Evolutionary conservation across 1,140 invertebrate genomes (phyloP).

Genomic region (Drosophila santomea): DNA sequence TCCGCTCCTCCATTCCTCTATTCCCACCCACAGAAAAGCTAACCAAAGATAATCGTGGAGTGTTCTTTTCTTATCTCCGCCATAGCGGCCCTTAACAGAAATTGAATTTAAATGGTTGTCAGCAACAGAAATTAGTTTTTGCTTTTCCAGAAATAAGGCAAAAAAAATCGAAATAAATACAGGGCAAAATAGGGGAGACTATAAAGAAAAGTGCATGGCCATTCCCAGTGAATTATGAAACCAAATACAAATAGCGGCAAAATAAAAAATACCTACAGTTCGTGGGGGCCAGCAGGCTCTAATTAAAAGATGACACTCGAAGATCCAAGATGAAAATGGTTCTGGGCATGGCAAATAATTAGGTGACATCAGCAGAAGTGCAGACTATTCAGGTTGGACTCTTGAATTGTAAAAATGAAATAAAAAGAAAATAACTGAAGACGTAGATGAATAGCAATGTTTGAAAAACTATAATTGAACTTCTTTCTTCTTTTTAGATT

Average conservation of each 20-base stretch:
- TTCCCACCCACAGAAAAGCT: background rate
- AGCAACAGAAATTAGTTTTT: constrained; percentile 78
- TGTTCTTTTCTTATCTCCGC: constrained; percentile 17
- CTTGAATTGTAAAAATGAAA: background rate
- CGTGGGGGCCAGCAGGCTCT: constrained; percentile 7
- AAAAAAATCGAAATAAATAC: constrained; percentile 21
- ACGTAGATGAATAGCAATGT: background rate
- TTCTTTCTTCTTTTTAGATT: no score
- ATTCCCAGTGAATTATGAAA: constrained; percentile 47
- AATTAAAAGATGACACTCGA: constrained; percentile 61
- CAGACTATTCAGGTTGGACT: background rate
- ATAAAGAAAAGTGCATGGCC: constrained; percentile 29
- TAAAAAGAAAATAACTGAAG: background rate
- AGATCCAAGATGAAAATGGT: constrained; percentile 42
- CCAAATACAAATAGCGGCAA: constrained; percentile 42
- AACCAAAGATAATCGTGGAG: constrained; percentile 45
- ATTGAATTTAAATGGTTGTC: constrained; percentile 78
- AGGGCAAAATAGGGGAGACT: constrained; percentile 7
- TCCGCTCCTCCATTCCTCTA: background rate
- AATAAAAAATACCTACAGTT: constrained; percentile 39
- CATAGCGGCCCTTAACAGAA: constrained; percentile 36
- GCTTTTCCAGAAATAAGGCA: constrained; percentile 35
- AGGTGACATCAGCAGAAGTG: constrained; percentile 52
- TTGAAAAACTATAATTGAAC: background rate
- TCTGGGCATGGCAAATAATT: constrained; percentile 47